phyloP scores from a whole-genome alignment of 2,888 invertebrate species.

The Drosophila anomalata region DNA sequence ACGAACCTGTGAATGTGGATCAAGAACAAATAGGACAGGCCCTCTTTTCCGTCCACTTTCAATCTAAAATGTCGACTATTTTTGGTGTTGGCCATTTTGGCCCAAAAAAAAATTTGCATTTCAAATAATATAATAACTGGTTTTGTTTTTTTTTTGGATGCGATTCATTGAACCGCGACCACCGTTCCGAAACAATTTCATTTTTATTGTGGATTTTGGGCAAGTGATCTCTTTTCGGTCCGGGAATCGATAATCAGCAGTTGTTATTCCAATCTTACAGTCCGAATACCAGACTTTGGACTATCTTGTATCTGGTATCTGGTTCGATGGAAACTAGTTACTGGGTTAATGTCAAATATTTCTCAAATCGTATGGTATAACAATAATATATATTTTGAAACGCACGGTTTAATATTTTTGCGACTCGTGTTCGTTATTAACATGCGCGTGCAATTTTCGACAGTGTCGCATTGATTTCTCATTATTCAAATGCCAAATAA shows the following conservation, averaged over 20 bases:
- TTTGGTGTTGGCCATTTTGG: conserved; percentile 24
- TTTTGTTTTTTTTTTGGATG: conserved; percentile 43
- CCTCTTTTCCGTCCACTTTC: conserved; percentile 1
- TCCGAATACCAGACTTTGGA: conserved; percentile 16
- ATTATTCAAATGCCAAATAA: conserved; percentile 31
- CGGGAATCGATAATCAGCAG: conserved; percentile 3
- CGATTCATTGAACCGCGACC: conserved; percentile 40
- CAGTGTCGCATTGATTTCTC: conserved; percentile 50
- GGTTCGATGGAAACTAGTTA: conserved; percentile 8
- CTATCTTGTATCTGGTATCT: neutral
- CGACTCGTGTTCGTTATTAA: conserved; percentile 14
- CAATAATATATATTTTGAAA: conserved; percentile 10
- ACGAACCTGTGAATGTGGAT: neutral
- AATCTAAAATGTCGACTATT: conserved; percentile 7
- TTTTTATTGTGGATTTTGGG: conserved; percentile 17
- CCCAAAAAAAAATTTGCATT: conserved; percentile 41
- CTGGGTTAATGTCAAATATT: conserved; percentile 36
- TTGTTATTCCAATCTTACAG: neutral
- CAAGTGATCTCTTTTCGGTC: conserved; percentile 26
- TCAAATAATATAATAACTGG: conserved; percentile 57
- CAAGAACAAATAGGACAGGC: neutral
- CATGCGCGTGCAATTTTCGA: conserved; percentile 39
- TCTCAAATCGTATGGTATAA: conserved; percentile 6
- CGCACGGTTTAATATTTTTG: conserved; percentile 14
- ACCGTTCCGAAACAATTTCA: conserved; percentile 34